Conservation (phyloP, 2,113 vertebrate species). For the Cinclus mexicanus region DNA sequence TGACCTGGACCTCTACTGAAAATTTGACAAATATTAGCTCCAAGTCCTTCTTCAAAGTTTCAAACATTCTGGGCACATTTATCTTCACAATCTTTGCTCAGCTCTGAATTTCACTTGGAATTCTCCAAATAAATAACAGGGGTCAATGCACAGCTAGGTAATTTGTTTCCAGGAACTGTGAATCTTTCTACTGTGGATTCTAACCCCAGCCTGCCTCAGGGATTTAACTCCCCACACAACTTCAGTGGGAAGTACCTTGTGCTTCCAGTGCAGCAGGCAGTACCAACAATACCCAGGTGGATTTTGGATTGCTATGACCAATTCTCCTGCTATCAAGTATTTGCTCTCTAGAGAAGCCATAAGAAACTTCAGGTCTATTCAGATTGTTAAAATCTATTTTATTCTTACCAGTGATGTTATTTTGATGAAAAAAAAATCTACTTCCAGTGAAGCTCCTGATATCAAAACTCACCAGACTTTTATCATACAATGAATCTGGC, state of each 20-base stretch:
- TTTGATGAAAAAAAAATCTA: neutral
- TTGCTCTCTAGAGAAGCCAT: neutral
- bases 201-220: neutral
- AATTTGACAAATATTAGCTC: conserved; percentile 10
- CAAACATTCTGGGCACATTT: neutral
- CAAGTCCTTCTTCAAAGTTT: neutral
- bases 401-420: neutral
- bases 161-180: neutral
- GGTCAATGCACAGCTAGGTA: neutral
- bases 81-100: neutral
- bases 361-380: neutral
- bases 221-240: neutral
- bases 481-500: neutral
- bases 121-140: neutral
- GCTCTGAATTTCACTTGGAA: neutral
- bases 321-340: neutral
- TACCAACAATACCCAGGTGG: neutral
- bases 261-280: neutral
- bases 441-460: neutral
- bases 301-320: neutral
- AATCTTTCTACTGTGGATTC: neutral
- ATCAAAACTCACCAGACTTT: neutral
- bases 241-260: neutral
- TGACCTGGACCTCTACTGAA: neutral
- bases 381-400: neutral